phyloP scores from a whole-genome alignment of 1,140 invertebrate species.

The Gonatopus flavifemur region DNA sequence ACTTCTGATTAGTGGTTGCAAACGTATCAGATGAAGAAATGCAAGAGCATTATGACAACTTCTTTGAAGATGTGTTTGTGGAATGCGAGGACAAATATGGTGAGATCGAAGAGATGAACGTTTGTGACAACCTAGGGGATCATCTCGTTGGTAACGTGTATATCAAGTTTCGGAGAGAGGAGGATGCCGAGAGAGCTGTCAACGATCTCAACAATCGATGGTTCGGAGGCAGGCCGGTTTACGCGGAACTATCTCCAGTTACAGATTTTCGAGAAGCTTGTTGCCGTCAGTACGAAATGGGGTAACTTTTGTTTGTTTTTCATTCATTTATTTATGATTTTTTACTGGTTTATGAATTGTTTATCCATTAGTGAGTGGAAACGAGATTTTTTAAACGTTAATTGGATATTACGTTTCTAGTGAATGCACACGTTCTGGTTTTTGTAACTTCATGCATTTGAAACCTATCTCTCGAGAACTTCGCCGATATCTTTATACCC shows the following conservation, averaged over 20 bases:
- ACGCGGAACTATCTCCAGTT: slow-evolving; percentile 96
- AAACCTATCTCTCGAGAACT: slow-evolving; percentile 96
- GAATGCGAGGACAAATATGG: slow-evolving; percentile 99
- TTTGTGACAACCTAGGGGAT: slow-evolving; percentile 98
- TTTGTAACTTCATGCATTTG: slow-evolving; percentile 99
- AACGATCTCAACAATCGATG: slow-evolving; percentile 97
- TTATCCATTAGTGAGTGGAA: too few species aligned
- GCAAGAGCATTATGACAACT: slow-evolving; percentile 99
- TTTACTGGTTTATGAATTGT: too few species aligned
- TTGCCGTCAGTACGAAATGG: slow-evolving; percentile 99
- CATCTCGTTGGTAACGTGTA: slow-evolving; percentile 98
- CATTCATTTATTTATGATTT: slow-evolving; percentile 12
- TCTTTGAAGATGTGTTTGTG: slow-evolving; percentile 99
- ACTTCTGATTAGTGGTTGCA: slow-evolving; percentile 83
- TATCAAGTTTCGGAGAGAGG: slow-evolving; percentile 97
- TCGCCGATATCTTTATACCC: slow-evolving; percentile 67
- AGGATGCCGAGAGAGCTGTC: slow-evolving; percentile 96
- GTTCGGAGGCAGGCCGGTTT: slow-evolving; percentile 98
- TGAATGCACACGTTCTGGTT: slow-evolving; percentile 96
- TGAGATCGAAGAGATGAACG: slow-evolving; percentile 99
- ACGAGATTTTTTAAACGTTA: too few species aligned
- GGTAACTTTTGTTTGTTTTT: slow-evolving; percentile 64
- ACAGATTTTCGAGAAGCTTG: slow-evolving; percentile 99
- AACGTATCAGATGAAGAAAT: slow-evolving; percentile 96
- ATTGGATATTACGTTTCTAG: slow-evolving; percentile 50